A percentile compares a stretch with the other conserved stretches of the same genome.
Evolutionary conservation across 2,888 invertebrate species (phyloP).

Genomic region (Lithosia quadra): DNA sequence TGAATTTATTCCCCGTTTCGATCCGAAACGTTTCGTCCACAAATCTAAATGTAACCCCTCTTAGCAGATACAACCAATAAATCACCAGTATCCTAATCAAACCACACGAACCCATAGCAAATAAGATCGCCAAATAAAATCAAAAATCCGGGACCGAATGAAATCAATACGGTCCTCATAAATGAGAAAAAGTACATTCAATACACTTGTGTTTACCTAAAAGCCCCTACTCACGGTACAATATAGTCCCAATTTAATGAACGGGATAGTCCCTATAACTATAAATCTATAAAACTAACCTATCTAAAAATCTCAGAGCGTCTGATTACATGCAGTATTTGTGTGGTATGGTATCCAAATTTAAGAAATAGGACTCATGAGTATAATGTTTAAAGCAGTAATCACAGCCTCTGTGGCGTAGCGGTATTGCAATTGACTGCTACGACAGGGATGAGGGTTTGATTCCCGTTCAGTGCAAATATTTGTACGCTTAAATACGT

Average conservation of each 20-base stretch:
- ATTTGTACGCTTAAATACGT: no score
- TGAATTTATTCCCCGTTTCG: background rate
- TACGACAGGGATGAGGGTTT: no score
- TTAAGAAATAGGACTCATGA: background rate
- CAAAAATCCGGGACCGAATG: constrained; percentile 35
- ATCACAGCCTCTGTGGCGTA: no score
- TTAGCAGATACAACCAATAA: constrained; percentile 25
- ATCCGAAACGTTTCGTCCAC: background rate
- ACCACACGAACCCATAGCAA: constrained; percentile 28
- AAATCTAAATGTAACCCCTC: constrained; percentile 14
- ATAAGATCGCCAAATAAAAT: constrained; percentile 45
- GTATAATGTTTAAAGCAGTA: background rate
- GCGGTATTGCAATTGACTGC: no score
- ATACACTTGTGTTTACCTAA: constrained; percentile 54
- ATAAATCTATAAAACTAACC: no score
- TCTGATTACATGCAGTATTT: constrained; percentile 1
- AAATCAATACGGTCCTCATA: constrained; percentile 38
- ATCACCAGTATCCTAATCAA: constrained; percentile 32
- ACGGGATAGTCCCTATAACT: background rate
- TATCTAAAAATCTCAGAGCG: background rate
- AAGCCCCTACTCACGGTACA: constrained; percentile 25
- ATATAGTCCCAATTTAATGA: constrained; percentile 15
- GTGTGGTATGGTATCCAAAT: background rate
- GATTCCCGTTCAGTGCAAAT: no score
- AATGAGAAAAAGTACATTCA: constrained; percentile 49